A percentile compares a stretch with the other conserved stretches of the same genome.
Evolutionary conservation across 2,888 invertebrate genomes (phyloP).

Genomic region (Pristionchus mayeri): DNA sequence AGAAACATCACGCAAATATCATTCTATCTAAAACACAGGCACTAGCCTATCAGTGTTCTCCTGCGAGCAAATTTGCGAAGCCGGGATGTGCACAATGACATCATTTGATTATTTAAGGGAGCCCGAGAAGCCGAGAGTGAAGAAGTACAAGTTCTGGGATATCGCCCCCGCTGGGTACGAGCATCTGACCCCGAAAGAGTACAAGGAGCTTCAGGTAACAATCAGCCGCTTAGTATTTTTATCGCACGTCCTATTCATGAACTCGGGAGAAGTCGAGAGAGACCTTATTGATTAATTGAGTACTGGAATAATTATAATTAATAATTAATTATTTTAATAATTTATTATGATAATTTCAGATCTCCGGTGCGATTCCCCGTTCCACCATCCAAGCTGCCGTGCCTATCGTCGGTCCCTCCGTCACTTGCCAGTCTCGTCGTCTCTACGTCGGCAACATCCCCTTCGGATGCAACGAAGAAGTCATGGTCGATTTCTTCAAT

Average conservation of each 20-base stretch:
- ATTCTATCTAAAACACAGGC: too few relatives aligned
- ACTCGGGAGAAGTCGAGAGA: too few relatives aligned
- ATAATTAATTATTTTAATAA: too few relatives aligned
- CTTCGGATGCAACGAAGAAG: slow-evolving; percentile 90
- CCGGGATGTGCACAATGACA: too few relatives aligned
- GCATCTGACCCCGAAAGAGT: slow-evolving; percentile 95
- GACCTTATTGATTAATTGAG: too few relatives aligned
- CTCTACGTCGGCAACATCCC: slow-evolving; percentile 98
- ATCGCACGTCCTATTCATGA: too few relatives aligned
- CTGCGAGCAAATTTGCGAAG: too few relatives aligned
- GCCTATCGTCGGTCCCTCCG: slow-evolving; percentile 89
- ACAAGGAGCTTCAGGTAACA: slow-evolving; percentile 83
- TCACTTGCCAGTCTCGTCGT: slow-evolving; percentile 90
- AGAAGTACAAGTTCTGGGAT: slow-evolving; percentile 89
- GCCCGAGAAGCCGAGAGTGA: slow-evolving; percentile 51
- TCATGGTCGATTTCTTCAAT: slow-evolving; percentile 76
- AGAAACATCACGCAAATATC: too few relatives aligned
- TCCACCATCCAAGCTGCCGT: slow-evolving; percentile 90
- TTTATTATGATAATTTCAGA: slow-evolving; percentile 79
- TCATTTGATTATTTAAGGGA: slow-evolving; percentile 47
- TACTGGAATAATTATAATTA: too few relatives aligned
- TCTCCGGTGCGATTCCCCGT: slow-evolving; percentile 88
- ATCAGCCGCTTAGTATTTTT: too few relatives aligned
- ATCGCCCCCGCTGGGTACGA: slow-evolving; percentile 97
- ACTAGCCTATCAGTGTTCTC: too few relatives aligned